A percentile compares a stretch with the other conserved stretches of the same genome.
Conservation (phyloP, 2,113 vertebrate genomes). For the Sapayoa aenigma region DNA sequence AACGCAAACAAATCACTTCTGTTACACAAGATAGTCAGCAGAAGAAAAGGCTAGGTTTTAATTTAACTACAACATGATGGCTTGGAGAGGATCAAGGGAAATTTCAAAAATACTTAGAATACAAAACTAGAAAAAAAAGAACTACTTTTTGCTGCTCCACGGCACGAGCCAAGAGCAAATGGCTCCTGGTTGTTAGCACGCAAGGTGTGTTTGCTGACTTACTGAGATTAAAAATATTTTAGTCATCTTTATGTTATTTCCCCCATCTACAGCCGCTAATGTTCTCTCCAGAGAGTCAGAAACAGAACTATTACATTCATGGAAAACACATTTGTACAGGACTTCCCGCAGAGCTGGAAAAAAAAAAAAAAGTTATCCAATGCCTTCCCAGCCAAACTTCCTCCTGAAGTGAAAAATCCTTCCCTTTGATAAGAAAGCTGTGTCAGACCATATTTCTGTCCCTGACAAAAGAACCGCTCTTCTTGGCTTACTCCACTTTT, state of each 20-base stretch:
- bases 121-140: not conserved
- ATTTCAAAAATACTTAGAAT: not conserved
- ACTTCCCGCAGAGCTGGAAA: not conserved
- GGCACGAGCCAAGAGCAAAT: not conserved
- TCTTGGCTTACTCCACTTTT: not conserved
- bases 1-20: not conserved
- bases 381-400: constrained; percentile 38
- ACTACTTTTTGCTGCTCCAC: not conserved
- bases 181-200: not conserved
- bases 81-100: not conserved
- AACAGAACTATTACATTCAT: not conserved
- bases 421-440: constrained; percentile 37
- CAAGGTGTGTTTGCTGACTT: constrained; percentile 8
- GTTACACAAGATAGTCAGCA: not conserved
- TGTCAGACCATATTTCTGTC: not conserved
- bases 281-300: not conserved
- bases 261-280: fast-evolving
- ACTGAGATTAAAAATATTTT: not conserved
- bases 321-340: constrained; percentile 6
- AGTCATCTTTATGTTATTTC: not conserved
- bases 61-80: not conserved
- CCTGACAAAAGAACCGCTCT: not conserved
- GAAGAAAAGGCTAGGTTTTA: not conserved
- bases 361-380: not conserved
- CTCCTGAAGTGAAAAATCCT: constrained; percentile 43